Percentiles rank a stretch among this genome's conserved stretches.
Conservation (phyloP, 2,888 invertebrate genomes). For the Meganola albula region DNA sequence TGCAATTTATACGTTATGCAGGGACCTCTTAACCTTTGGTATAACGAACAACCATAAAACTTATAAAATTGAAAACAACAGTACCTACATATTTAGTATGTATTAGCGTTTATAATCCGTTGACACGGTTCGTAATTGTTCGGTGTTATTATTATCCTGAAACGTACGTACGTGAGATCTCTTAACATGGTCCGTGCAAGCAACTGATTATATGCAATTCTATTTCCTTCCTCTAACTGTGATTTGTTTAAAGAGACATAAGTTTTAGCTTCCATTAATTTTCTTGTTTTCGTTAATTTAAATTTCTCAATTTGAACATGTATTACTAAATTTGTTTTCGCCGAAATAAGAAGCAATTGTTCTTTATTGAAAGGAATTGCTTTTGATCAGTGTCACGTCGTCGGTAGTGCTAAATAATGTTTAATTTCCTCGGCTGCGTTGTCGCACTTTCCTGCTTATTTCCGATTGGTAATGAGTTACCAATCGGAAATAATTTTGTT, state of each 20-base stretch:
- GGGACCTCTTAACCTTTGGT: no score
- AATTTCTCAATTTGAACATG: slow-evolving; percentile 6
- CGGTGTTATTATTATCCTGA: slow-evolving; percentile 13
- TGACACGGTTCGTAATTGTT: slow-evolving; percentile 21
- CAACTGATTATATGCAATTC: no score
- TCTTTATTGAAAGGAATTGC: slow-evolving; percentile 37
- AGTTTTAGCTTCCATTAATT: no score
- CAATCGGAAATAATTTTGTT: no score
- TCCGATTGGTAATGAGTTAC: slow-evolving; percentile 6
- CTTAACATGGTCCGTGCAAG: not conserved
- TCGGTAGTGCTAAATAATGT: slow-evolving; percentile 18
- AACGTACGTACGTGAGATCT: slow-evolving; percentile 2
- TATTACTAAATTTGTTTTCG: slow-evolving; percentile 17
- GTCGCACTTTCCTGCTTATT: slow-evolving; percentile 7
- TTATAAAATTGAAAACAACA: slow-evolving; percentile 31
- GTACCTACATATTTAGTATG: slow-evolving; percentile 17
- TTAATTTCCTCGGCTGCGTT: slow-evolving; percentile 10
- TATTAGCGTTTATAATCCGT: slow-evolving; percentile 30
- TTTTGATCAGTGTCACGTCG: slow-evolving; percentile 29
- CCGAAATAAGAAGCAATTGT: slow-evolving; percentile 30
- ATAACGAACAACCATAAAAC: no score
- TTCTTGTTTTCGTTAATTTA: slow-evolving; percentile 1
- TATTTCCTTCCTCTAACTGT: no score
- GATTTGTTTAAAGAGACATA: no score
- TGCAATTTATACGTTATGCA: no score